These are phyloP conservation scores for Xestoiulus laeticollis DNA, from an alignment of 2,888 invertebrate genomes.

Conservation along the genomic window DNA sequence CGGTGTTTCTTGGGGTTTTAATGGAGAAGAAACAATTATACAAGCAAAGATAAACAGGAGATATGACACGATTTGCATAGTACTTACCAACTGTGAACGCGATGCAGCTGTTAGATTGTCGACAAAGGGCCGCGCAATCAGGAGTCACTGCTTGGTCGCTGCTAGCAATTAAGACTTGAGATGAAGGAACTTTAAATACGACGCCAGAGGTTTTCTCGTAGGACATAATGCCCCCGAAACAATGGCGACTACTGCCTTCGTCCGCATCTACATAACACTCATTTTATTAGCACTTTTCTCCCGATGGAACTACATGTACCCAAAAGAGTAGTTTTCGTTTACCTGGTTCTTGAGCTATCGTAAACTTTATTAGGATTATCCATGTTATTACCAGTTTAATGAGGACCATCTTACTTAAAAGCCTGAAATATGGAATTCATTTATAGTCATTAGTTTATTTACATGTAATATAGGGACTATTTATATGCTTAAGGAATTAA, in stretches of 20 bases:
- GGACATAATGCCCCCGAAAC: slow-evolving; percentile 66
- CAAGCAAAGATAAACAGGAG: background rate
- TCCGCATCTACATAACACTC: slow-evolving; percentile 14
- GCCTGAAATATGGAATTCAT: background rate
- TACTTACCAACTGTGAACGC: slow-evolving; percentile 64
- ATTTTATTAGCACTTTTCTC: background rate
- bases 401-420: slow-evolving; percentile 11
- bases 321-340: background rate
- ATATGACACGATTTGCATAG: background rate
- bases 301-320: background rate
- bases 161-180: slow-evolving; percentile 62
- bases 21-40: background rate
- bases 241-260: slow-evolving; percentile 56
- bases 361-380: slow-evolving; percentile 21
- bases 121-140: slow-evolving; percentile 65
- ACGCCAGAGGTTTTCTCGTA: slow-evolving; percentile 65
- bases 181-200: slow-evolving; percentile 50
- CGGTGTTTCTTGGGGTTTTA: background rate
- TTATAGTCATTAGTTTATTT: background rate
- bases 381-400: slow-evolving; percentile 24
- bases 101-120: slow-evolving; percentile 62
- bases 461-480: no score
- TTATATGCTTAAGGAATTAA: no score
- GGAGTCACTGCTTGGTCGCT: slow-evolving; percentile 64
- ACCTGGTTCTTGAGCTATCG: slow-evolving; percentile 36